phyloP scores from a whole-genome alignment of 1,140 invertebrate species.

The Macrobrachium rosenbergii region DNA sequence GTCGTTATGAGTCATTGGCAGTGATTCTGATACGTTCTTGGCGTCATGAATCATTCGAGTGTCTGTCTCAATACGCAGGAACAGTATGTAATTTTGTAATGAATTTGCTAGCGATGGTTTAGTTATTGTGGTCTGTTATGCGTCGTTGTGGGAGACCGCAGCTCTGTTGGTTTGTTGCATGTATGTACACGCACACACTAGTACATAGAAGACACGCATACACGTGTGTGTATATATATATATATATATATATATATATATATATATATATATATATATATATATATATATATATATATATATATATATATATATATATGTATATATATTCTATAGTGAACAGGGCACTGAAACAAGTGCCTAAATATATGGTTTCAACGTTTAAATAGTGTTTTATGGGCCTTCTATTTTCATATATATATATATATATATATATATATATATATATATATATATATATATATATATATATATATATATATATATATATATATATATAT shows the following conservation, averaged over 20 bases:
- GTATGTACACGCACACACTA: too few species aligned
- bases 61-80: too few species aligned
- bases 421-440: conserved; percentile 13
- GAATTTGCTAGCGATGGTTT: too few species aligned
- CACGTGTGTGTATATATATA: conserved; percentile 11
- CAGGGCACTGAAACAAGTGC: neutral
- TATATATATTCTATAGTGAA: neutral
- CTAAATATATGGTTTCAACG: neutral
- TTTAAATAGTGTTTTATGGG: too few species aligned
- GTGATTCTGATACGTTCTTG: too few species aligned
- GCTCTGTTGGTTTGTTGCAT: too few species aligned
- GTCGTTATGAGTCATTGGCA: too few species aligned
- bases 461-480: conserved; percentile 23
- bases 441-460: conserved; percentile 13
- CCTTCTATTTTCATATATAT: too few species aligned
- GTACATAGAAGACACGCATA: neutral
- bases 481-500: conserved; percentile 23
- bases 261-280: conserved; percentile 29
- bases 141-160: too few species aligned
- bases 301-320: conserved; percentile 33
- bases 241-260: conserved; percentile 28
- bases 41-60: too few species aligned
- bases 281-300: conserved; percentile 29
- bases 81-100: too few species aligned
- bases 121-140: too few species aligned